Base-by-base conservation (phyloP, 1,140 invertebrate genomes). In the Lucilia cuprina region DNA sequence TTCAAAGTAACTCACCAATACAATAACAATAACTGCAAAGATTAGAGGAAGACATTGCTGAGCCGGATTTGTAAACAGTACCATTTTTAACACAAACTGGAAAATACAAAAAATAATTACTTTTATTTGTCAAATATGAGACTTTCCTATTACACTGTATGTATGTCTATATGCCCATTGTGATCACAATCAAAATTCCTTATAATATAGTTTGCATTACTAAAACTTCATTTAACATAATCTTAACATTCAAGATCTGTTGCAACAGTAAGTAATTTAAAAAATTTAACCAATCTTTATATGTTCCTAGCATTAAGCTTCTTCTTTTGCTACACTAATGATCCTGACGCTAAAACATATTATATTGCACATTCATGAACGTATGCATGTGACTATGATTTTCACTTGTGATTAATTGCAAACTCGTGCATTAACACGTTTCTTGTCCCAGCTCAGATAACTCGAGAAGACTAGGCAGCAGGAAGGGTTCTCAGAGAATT, bases 11-110 rank as follows among this genome's bases (percentile, higher is more conserved):
- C 84, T 86, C 84, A 83, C 92, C 92, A 92, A 97, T 95, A 88
- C 97, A 98, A 91, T 96, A 98, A 91, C 97, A 98, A 89, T 97
- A 96, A 91, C 97, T 95, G 91, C 97, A 98, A 7, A 94, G 93
- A 80, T 94, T 94, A 13, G 94, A 94, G 4, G 95, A 94, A 84
- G 94, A 90, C 95, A 97, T 96, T 0, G 96, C 96, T 4, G 96
- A 97, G 0, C 97, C 97, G 17, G 90, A 89, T 84, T 91, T 90
- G 83, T 91, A 91, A 5, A 91, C 88, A 0, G 90, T 91, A 75
- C 90, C 90, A 84, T 91, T 91, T 82, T 89, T 88, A 0, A 91
- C 88, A 70, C 90, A 91, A 82, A 91, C 90, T 91, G 12, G 0
- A 82, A 83, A 17, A n/a, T 19, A 85, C 12, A 49, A n/a, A 74